Evolutionary conservation across 2,113 vertebrate species (phyloP).

Genomic region (Acanthochromis polyacanthus): DNA sequence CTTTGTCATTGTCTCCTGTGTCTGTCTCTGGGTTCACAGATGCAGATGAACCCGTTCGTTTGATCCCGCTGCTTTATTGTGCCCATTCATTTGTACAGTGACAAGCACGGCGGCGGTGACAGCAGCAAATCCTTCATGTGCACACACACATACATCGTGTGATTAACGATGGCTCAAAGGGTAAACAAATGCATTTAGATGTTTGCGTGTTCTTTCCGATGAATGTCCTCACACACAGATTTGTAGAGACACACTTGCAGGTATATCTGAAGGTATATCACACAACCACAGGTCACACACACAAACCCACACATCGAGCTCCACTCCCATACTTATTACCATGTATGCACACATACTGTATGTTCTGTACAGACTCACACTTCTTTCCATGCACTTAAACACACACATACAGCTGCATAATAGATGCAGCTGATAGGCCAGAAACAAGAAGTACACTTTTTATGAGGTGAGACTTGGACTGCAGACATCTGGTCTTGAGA

Average conservation of each 20-base stretch:
- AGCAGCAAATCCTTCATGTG: slow-evolving; percentile 43
- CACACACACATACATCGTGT: not conserved
- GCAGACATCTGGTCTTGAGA: slow-evolving; percentile 72
- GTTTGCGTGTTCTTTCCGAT: slow-evolving; percentile 47
- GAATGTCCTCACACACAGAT: slow-evolving; percentile 41
- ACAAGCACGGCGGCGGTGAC: not conserved
- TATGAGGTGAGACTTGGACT: slow-evolving; percentile 75
- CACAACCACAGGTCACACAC: slow-evolving; percentile 31
- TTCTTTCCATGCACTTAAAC: not conserved
- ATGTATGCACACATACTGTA: slow-evolving; percentile 17
- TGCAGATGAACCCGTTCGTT: slow-evolving; percentile 33
- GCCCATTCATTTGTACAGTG: slow-evolving; percentile 25
- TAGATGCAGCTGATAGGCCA: slow-evolving; percentile 65
- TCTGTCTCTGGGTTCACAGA: slow-evolving; percentile 47
- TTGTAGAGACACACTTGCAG: not conserved
- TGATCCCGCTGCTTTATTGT: slow-evolving; percentile 57
- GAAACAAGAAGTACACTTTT: slow-evolving; percentile 66
- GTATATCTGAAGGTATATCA: not conserved
- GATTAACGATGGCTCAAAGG: slow-evolving; percentile 51
- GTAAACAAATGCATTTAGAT: slow-evolving; percentile 50
- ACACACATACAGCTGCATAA: slow-evolving; percentile 48
- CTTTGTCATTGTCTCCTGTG: slow-evolving; percentile 42
- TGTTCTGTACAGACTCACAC: slow-evolving; percentile 28
- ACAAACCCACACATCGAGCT: slow-evolving; percentile 14
- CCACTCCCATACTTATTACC: slow-evolving; percentile 16